Evolutionary conservation across 2,113 vertebrate genomes (phyloP).

Genomic region (Baryphthengus martii): DNA sequence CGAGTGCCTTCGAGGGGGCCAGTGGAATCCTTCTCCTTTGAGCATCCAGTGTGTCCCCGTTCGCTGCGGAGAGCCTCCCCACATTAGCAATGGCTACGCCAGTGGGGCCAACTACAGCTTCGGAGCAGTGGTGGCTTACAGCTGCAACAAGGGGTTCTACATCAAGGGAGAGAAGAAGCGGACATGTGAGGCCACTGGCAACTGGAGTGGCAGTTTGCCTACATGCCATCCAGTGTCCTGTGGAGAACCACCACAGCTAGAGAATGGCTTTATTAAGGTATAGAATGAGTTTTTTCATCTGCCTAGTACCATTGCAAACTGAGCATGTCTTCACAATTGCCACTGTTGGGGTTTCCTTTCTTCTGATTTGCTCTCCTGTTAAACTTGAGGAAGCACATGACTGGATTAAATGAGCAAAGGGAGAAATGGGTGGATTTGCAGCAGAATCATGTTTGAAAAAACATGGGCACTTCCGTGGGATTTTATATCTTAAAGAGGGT

Average conservation of each 20-base stretch:
- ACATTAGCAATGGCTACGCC: constrained; percentile 85
- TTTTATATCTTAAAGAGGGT: neutral
- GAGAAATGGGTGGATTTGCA: neutral
- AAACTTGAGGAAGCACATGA: neutral
- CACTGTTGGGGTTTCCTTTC: neutral
- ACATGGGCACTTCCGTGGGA: neutral
- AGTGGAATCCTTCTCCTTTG: constrained; percentile 88
- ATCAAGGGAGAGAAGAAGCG: constrained; percentile 95
- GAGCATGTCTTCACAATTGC: neutral
- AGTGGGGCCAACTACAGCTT: constrained; percentile 93
- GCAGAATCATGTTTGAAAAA: neutral
- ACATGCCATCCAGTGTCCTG: constrained; percentile 90
- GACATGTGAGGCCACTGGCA: constrained; percentile 89
- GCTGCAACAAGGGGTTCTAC: constrained; percentile 89
- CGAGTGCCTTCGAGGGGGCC: constrained; percentile 87
- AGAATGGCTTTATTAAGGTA: constrained; percentile 90
- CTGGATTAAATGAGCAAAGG: neutral
- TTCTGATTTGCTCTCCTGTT: neutral
- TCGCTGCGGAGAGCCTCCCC: constrained; percentile 87
- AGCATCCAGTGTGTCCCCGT: constrained; percentile 88
- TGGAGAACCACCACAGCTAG: constrained; percentile 77
- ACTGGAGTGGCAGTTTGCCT: constrained; percentile 87
- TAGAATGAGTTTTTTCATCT: neutral
- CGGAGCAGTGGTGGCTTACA: constrained; percentile 92
- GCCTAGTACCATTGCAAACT: neutral